These are phyloP conservation scores for Trichechus manatus DNA, from an alignment of 2,113 vertebrate species.

Conservation along the genomic window DNA sequence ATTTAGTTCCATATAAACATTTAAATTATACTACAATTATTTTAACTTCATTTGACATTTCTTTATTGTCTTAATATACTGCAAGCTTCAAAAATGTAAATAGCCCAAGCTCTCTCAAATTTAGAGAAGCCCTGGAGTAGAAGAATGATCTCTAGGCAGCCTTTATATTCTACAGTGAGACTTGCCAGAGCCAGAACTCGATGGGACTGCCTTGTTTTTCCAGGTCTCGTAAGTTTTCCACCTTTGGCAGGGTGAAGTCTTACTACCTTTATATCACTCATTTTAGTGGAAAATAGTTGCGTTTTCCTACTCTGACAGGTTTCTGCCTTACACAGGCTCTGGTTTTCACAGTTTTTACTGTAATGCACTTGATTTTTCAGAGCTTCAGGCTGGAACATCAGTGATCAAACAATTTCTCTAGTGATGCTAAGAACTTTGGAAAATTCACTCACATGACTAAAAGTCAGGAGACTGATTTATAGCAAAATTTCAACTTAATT, in stretches of 20 bases:
- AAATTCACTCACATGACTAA: background rate
- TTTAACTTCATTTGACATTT: constrained; percentile 29
- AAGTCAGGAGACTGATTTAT: background rate
- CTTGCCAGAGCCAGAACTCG: too few relatives aligned
- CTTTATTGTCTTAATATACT: constrained; percentile 22
- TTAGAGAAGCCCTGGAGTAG: background rate
- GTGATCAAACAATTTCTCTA: background rate
- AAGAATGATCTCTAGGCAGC: background rate
- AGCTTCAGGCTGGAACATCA: background rate
- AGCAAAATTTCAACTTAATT: background rate
- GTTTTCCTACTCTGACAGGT: too few relatives aligned
- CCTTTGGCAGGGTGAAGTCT: too few relatives aligned
- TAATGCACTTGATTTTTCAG: background rate
- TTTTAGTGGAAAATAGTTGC: too few relatives aligned
- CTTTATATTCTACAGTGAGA: background rate
- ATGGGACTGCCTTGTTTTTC: too few relatives aligned
- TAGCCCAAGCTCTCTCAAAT: background rate
- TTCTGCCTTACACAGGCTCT: too few relatives aligned
- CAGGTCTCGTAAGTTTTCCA: too few relatives aligned
- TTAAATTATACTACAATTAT: constrained; percentile 29
- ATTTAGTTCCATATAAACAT: constrained; percentile 51
- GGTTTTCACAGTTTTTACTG: too few relatives aligned
- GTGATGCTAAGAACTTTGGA: background rate
- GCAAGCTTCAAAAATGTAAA: constrained; percentile 36
- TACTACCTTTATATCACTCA: too few relatives aligned